phyloP scores from a whole-genome alignment of 2,888 invertebrate genomes.

The Chymomyza caudatula region DNA sequence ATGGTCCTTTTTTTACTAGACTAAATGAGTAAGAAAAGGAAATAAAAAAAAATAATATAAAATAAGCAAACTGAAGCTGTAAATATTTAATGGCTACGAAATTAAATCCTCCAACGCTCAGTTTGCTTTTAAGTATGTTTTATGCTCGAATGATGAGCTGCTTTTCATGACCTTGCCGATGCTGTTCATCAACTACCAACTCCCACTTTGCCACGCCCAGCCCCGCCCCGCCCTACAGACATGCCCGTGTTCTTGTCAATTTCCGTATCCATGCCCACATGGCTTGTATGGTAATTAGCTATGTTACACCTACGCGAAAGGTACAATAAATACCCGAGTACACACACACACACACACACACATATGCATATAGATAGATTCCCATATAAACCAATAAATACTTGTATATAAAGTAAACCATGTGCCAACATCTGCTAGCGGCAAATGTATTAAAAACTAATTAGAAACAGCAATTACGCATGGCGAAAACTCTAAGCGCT shows the following conservation, averaged over 20 bases:
- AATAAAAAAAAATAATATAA: background rate
- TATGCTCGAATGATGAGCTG: background rate
- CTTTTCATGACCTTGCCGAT: background rate
- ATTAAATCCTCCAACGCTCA: background rate
- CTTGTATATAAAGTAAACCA: background rate
- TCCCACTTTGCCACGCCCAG: background rate
- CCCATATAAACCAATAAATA: background rate
- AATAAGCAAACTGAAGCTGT: background rate
- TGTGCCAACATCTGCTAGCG: background rate
- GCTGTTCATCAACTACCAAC: background rate
- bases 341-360: background rate
- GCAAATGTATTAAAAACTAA: constrained; percentile 40
- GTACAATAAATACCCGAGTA: background rate
- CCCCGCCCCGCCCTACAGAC: background rate
- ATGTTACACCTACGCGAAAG: background rate
- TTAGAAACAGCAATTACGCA: constrained; percentile 26
- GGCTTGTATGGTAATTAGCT: background rate
- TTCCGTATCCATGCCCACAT: background rate
- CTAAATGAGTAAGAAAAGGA: background rate
- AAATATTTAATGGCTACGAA: background rate
- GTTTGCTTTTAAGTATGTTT: background rate
- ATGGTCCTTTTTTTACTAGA: background rate
- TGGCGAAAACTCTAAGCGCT: background rate
- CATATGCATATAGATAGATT: background rate
- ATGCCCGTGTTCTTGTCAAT: background rate